A percentile compares a stretch with the other conserved stretches of the same genome.
phyloP scores from a whole-genome alignment of 2,113 vertebrate species.

The Pseudopodoces humilis region DNA sequence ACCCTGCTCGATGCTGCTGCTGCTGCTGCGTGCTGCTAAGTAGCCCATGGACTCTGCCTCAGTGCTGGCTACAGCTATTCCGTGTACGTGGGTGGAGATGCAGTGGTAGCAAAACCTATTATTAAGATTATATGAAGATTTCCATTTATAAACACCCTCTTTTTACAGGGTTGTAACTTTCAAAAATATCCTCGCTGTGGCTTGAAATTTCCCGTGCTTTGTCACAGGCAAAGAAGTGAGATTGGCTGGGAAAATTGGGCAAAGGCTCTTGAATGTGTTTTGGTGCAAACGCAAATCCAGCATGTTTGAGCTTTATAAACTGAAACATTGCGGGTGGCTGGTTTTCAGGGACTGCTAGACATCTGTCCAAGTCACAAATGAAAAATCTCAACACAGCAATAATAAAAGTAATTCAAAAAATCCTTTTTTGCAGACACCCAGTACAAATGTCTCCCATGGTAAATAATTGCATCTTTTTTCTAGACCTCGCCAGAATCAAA shows the following conservation, averaged over 20 bases:
- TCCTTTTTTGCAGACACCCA: background rate
- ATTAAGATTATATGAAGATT: slow-evolving; percentile 54
- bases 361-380: background rate
- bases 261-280: background rate
- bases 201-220: background rate
- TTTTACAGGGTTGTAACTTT: slow-evolving; percentile 7
- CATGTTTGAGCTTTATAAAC: background rate
- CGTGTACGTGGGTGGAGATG: background rate
- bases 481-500: background rate
- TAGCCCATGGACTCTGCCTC: background rate
- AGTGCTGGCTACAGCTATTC: background rate
- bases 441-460: background rate
- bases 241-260: background rate
- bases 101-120: slow-evolving; percentile 38
- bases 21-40: background rate
- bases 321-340: background rate
- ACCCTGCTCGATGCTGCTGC: background rate
- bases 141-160: slow-evolving; percentile 36
- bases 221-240: background rate
- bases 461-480: background rate
- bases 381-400: background rate
- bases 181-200: background rate
- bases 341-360: slow-evolving; percentile 32
- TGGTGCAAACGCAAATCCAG: background rate
- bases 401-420: background rate